These are phyloP conservation scores for Orbicella faveolata DNA, from an alignment of 64 coral and sea anemone species.

Conservation along the genomic window DNA sequence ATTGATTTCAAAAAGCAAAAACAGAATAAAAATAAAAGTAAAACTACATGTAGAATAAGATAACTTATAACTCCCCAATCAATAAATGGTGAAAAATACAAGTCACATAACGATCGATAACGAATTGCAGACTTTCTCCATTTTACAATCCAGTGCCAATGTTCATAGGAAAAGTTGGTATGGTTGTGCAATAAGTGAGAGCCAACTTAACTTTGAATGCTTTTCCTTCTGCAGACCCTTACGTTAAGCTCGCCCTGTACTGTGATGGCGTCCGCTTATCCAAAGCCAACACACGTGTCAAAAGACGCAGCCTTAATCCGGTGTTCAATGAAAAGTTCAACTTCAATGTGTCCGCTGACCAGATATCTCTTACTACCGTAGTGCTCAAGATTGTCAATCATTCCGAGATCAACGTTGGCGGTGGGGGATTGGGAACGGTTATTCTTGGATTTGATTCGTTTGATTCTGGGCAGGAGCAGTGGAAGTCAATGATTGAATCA, in stretches of 20 bases:
- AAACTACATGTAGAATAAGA: slow-evolving; percentile 7
- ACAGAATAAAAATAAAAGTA: neutral
- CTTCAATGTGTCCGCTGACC: slow-evolving; percentile 91
- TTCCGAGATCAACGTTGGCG: slow-evolving; percentile 56
- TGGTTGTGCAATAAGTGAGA: neutral
- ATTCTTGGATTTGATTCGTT: slow-evolving; percentile 86
- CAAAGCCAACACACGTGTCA: slow-evolving; percentile 89
- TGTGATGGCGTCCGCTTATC: slow-evolving; percentile 81
- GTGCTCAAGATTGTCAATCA: slow-evolving; percentile 87
- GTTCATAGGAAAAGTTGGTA: slow-evolving; percentile 3
- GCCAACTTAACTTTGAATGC: neutral
- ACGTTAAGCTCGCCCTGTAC: slow-evolving; percentile 88
- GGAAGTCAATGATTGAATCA: slow-evolving; percentile 91
- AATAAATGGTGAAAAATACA: too few species aligned
- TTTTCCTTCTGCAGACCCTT: slow-evolving; percentile 66
- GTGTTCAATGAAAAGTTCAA: slow-evolving; percentile 99
- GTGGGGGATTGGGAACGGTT: slow-evolving; percentile 62
- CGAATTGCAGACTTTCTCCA: too few species aligned
- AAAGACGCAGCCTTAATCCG: slow-evolving; percentile 80
- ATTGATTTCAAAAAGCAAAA: neutral
- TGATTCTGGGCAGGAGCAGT: slow-evolving; percentile 92
- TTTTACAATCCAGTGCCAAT: too few species aligned
- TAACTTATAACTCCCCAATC: neutral
- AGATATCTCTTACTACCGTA: slow-evolving; percentile 91
- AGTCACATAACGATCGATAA: too few species aligned